Conservation (phyloP, 2,113 vertebrate genomes). For the Probosciger aterrimus region DNA sequence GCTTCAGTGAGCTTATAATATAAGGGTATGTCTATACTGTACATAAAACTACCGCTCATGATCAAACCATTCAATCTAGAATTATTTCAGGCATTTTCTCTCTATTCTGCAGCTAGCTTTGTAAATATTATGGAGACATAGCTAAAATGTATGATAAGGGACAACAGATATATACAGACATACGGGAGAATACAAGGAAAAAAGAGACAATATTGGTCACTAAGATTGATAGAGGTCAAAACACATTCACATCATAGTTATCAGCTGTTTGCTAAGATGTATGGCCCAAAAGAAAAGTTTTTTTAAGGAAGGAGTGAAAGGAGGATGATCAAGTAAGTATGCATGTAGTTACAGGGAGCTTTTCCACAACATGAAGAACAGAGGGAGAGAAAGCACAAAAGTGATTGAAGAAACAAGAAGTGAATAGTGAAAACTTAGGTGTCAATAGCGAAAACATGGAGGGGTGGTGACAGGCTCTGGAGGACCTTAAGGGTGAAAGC, state of each 20-base stretch:
- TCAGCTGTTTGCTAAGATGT: background rate
- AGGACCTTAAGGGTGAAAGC: background rate
- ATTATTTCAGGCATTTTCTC: background rate
- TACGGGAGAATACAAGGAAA: background rate
- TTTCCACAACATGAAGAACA: background rate
- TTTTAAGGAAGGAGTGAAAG: background rate
- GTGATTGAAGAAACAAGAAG: background rate
- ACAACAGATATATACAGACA: background rate
- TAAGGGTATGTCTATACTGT: background rate
- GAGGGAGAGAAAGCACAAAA: background rate
- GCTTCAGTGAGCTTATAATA: background rate
- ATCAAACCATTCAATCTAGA: background rate
- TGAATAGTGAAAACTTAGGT: background rate
- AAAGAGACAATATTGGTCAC: background rate
- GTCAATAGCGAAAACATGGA: background rate
- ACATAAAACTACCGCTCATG: background rate
- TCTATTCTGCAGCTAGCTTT: background rate
- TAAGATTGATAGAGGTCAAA: background rate
- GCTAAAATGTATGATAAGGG: background rate
- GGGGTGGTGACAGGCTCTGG: background rate
- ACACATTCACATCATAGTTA: background rate
- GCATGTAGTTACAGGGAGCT: background rate
- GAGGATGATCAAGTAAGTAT: background rate
- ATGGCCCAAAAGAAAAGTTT: background rate
- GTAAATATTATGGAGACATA: background rate